These are phyloP conservation scores for Erebia ligea DNA, from an alignment of 2,888 invertebrate genomes.

Conservation along the genomic window DNA sequence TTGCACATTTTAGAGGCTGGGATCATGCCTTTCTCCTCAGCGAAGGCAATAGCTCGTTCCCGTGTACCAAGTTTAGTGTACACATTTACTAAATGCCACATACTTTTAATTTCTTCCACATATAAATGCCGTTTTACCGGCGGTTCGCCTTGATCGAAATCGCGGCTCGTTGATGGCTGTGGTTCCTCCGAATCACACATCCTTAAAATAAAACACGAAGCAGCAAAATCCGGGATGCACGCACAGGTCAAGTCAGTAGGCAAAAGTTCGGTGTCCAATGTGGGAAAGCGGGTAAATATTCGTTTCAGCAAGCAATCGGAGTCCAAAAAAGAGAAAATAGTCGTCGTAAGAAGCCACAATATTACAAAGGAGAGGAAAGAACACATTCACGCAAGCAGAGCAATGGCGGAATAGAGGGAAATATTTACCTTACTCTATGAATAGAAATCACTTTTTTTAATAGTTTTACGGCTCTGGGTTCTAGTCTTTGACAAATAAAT, in stretches of 20 bases:
- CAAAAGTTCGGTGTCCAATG: not conserved
- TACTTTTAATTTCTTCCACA: not conserved
- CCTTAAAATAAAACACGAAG: conserved; percentile 4
- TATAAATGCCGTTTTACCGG: conserved; percentile 2
- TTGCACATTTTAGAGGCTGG: not conserved
- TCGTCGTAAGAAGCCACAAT: not conserved
- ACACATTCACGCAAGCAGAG: not conserved
- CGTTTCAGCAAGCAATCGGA: not conserved
- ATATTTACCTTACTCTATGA: no score
- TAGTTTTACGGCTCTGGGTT: no score
- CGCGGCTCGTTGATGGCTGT: conserved; percentile 4
- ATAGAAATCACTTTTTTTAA: no score
- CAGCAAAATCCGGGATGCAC: conserved; percentile 4
- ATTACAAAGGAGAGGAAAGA: not conserved
- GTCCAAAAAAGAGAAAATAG: not conserved
- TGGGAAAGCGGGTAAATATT: not conserved
- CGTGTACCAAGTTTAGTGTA: not conserved
- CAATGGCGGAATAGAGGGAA: not conserved
- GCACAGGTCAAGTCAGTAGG: conserved; percentile 1
- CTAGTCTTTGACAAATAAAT: no score
- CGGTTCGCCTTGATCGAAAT: conserved; percentile 4
- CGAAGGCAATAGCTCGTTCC: conserved; percentile 2
- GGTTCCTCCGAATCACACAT: conserved; percentile 4
- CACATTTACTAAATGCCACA: not conserved
- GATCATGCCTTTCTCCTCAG: conserved; percentile 1